A percentile compares a stretch with the other conserved stretches of the same genome.
phyloP scores from a whole-genome alignment of 2,888 invertebrate genomes.

The Gonocerus acuteangulatus region DNA sequence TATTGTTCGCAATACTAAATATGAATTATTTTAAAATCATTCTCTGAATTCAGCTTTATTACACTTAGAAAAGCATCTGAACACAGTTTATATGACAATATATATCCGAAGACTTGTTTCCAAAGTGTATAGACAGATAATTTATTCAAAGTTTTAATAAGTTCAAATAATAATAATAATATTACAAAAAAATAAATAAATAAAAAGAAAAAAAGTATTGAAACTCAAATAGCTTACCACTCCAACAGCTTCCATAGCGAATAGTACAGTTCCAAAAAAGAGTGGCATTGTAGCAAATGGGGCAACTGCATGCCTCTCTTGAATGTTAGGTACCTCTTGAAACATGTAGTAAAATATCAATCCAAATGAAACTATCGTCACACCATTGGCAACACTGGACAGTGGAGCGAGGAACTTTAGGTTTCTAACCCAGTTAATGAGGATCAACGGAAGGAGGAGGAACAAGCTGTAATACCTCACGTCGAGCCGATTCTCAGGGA shows the following conservation, averaged over 20 bases:
- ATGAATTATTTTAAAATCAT: too few species aligned
- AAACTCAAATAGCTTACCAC: too few species aligned
- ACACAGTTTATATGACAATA: too few species aligned
- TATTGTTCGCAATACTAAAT: too few species aligned
- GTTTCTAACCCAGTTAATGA: constrained; percentile 76
- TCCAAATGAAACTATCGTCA: constrained; percentile 74
- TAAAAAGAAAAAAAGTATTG: too few species aligned
- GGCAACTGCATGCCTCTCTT: constrained; percentile 57
- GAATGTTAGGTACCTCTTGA: constrained; percentile 57
- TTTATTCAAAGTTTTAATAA: too few species aligned
- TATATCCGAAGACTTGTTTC: too few species aligned
- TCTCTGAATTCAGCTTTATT: too few species aligned
- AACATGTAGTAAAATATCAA: constrained; percentile 82
- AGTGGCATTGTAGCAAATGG: constrained; percentile 67
- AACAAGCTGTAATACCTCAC: constrained; percentile 40
- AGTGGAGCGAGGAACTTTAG: constrained; percentile 82
- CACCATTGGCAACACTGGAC: constrained; percentile 77
- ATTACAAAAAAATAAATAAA: too few species aligned
- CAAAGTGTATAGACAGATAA: too few species aligned
- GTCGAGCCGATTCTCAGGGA: constrained; percentile 40
- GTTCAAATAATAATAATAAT: too few species aligned
- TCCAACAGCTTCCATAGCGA: constrained; percentile 91
- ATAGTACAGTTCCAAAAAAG: constrained; percentile 92
- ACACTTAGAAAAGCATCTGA: too few species aligned
- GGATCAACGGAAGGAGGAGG: constrained; percentile 49